These are phyloP conservation scores for Xiphorhynchus erythropygius DNA, from an alignment of 2,797 vertebrate genomes.

Conservation along the genomic window DNA sequence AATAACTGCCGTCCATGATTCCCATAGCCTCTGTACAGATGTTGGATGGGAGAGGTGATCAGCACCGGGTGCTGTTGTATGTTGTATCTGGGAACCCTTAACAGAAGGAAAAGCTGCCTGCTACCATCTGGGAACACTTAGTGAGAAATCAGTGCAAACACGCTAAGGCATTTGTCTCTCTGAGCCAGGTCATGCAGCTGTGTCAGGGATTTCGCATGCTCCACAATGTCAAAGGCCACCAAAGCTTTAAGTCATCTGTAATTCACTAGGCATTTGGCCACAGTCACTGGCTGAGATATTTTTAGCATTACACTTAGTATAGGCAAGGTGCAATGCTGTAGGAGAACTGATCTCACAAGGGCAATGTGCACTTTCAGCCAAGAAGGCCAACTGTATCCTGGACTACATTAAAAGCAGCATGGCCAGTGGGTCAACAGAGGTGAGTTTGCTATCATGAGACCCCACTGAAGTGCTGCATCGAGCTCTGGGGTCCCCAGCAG, in stretches of 20 bases:
- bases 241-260: neutral
- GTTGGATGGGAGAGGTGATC: neutral
- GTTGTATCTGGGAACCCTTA: conserved; percentile 25
- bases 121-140: conserved; percentile 11
- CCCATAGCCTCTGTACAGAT: neutral
- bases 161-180: neutral
- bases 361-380: neutral
- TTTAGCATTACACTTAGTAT: neutral
- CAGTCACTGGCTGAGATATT: neutral
- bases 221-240: neutral
- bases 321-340: neutral
- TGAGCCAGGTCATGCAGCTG: conserved; percentile 2
- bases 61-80: neutral
- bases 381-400: neutral
- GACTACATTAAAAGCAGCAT: neutral
- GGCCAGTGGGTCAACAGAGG: neutral
- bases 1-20: neutral
- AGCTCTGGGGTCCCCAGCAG: neutral
- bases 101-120: conserved; percentile 1
- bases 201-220: neutral
- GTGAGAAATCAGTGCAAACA: neutral
- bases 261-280: neutral
- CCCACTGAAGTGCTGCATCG: neutral
- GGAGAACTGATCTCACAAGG: neutral
- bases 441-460: neutral